A percentile compares a stretch with the other conserved stretches of the same genome.
Evolutionary conservation across 1,140 invertebrate species (phyloP).

Genomic region (Potamilus streckersoni): DNA sequence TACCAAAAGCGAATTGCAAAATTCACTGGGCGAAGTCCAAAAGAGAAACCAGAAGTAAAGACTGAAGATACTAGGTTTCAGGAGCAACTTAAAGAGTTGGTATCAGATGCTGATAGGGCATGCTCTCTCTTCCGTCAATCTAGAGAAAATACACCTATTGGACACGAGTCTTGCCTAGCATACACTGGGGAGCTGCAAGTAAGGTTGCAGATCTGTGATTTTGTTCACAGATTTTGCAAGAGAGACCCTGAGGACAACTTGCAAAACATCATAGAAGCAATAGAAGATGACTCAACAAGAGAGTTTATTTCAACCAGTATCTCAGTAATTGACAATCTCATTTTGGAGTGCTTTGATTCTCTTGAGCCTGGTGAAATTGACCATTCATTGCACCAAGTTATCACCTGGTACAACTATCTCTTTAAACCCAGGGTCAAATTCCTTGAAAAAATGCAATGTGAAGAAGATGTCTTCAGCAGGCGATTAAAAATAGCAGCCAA

Average conservation of each 20-base stretch:
- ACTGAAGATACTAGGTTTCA: conserved; percentile 1
- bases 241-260: not conserved
- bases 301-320: conserved; percentile 28
- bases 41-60: conserved; percentile 17
- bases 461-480: conserved; percentile 14
- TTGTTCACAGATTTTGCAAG: conserved; percentile 21
- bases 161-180: conserved; percentile 28
- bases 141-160: conserved; percentile 26
- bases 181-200: conserved; percentile 35
- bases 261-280: conserved; percentile 10
- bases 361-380: conserved; percentile 21
- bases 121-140: conserved; percentile 33
- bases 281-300: conserved; percentile 2
- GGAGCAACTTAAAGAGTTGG: conserved; percentile 21
- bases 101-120: conserved; percentile 18
- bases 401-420: conserved; percentile 31
- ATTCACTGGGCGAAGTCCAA: conserved; percentile 21
- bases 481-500: conserved; percentile 31
- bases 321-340: conserved; percentile 25
- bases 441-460: conserved; percentile 4
- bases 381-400: conserved; percentile 7
- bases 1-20: conserved; percentile 26
- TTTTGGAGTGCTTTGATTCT: conserved; percentile 31
- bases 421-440: conserved; percentile 18
- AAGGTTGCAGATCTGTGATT: conserved; percentile 35